phyloP scores from a whole-genome alignment of 2,797 vertebrate genomes.

The Eurystomus glaucurus region DNA sequence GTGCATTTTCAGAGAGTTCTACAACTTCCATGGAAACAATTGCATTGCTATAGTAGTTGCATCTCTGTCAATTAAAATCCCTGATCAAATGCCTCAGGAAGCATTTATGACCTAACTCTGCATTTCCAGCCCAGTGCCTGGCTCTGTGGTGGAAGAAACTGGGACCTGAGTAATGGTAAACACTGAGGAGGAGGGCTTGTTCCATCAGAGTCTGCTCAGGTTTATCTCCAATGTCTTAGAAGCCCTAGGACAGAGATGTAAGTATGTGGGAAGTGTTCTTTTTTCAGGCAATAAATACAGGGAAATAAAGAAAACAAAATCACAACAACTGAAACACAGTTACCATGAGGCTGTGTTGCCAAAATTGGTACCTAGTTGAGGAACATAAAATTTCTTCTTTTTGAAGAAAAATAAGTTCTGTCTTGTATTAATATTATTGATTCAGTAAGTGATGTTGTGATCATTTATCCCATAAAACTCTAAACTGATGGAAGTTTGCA shows the following conservation, averaged over 20 bases:
- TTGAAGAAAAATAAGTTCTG: neutral
- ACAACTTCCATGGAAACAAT: neutral
- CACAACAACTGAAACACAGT: neutral
- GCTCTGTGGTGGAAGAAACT: neutral
- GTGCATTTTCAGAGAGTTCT: neutral
- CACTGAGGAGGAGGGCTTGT: neutral
- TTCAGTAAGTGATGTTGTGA: neutral
- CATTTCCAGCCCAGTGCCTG: neutral
- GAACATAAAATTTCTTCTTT: neutral
- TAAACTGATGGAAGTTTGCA: neutral
- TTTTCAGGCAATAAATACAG: neutral
- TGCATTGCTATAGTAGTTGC: neutral
- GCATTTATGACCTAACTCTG: neutral
- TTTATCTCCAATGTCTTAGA: neutral
- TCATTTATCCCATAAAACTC: neutral
- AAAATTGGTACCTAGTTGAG: neutral
- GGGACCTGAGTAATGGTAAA: neutral
- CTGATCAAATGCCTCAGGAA: neutral
- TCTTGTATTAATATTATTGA: neutral
- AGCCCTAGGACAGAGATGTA: neutral
- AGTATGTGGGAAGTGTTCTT: fast-evolving
- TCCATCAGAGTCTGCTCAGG: neutral
- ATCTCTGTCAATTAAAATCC: neutral
- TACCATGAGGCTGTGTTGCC: neutral
- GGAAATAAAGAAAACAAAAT: neutral